A percentile compares a stretch with the other conserved stretches of the same genome.
Evolutionary conservation across 2,888 invertebrate genomes (phyloP).

Genomic region (Callinectes sapidus): DNA sequence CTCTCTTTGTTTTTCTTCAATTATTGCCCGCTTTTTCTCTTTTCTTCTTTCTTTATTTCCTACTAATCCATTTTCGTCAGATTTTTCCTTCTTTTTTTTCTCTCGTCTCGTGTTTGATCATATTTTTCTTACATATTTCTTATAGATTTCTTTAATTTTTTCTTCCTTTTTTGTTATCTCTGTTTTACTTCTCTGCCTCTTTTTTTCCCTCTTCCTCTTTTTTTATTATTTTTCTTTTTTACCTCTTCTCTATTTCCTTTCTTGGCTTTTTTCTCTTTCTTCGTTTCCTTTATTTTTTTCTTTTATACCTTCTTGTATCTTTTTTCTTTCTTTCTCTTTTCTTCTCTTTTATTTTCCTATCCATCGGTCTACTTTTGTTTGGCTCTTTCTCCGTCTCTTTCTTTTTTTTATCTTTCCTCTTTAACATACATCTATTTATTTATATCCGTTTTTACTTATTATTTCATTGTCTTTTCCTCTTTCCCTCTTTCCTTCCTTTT

Average conservation of each 20-base stretch:
- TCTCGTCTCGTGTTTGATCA: neutral
- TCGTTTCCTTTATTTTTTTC: neutral
- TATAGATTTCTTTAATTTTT: neutral
- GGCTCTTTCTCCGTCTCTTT: neutral
- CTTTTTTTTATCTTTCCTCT: neutral
- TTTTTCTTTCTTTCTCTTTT: neutral
- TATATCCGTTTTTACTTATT: neutral
- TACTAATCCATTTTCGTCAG: neutral
- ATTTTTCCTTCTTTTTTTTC: neutral
- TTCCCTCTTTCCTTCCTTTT: neutral
- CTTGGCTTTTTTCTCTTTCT: neutral
- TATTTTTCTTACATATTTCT: neutral
- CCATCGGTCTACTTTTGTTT: too few species aligned
- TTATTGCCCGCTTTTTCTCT: too few species aligned
- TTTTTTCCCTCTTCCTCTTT: too few species aligned
- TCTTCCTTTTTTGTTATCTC: too few species aligned
- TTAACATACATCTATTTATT: too few species aligned
- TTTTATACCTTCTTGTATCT: neutral
- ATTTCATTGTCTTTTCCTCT: neutral
- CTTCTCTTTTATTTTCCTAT: neutral
- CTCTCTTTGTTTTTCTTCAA: too few species aligned
- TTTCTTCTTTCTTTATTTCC: too few species aligned
- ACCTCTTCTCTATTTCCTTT: too few species aligned
- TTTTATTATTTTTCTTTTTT: too few species aligned
- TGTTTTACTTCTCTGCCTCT: too few species aligned